Evolutionary conservation across 2,113 vertebrate species (phyloP).

Genomic region (Corythaixoides concolor): DNA sequence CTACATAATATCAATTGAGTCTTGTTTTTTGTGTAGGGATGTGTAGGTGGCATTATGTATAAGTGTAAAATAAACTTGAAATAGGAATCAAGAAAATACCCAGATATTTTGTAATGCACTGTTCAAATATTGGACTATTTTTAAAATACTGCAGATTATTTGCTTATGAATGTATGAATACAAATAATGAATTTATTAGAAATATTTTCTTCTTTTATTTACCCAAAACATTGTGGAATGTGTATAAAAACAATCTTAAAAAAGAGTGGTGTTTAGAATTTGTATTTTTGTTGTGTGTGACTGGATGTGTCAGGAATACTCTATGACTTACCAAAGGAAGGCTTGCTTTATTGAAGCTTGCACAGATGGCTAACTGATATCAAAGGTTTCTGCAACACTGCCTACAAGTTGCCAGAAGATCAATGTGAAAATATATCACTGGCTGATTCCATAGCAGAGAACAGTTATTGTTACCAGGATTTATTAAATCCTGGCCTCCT

Average conservation of each 20-base stretch:
- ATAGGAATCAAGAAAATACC: not conserved
- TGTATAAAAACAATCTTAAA: not conserved
- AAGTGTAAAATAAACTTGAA: not conserved
- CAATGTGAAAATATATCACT: not conserved
- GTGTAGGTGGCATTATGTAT: not conserved
- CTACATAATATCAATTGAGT: not conserved
- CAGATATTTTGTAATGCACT: not conserved
- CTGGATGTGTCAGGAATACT: not conserved
- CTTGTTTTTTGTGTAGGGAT: not conserved
- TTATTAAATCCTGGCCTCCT: not conserved
- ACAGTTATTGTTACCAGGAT: not conserved
- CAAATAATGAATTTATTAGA: not conserved
- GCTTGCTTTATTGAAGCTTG: constrained; percentile 18
- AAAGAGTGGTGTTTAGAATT: not conserved
- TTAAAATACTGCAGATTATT: not conserved
- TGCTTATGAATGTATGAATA: not conserved
- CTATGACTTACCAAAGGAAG: not conserved
- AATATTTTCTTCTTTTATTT: not conserved
- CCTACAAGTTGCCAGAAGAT: constrained; percentile 37
- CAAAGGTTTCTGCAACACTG: constrained; percentile 22
- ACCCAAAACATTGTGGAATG: not conserved
- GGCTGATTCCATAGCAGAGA: not conserved
- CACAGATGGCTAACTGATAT: constrained; percentile 2
- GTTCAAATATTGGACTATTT: not conserved
- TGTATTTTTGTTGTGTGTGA: not conserved